phyloP scores from a whole-genome alignment of 2,797 vertebrate species.

The Hydrolagus colliei region DNA sequence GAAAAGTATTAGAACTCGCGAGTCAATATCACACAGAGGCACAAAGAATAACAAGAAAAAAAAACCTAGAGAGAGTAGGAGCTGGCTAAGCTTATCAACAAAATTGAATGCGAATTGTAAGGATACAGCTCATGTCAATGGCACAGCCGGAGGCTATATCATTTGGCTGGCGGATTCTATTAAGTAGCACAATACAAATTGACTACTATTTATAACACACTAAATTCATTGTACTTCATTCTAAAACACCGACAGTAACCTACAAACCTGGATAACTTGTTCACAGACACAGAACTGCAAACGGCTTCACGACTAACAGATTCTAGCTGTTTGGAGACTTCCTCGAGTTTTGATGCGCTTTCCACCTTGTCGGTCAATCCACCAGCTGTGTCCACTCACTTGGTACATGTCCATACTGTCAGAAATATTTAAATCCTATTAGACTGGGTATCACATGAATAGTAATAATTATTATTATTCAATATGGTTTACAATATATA shows the following conservation, averaged over 20 bases:
- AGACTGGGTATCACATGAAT: neutral
- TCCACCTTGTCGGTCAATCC: slow-evolving; percentile 41
- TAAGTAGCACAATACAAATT: neutral
- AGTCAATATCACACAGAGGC: neutral
- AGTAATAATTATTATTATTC: too few relatives aligned
- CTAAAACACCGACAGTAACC: neutral
- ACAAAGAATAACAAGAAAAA: neutral
- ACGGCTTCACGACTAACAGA: too few relatives aligned
- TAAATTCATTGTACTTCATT: slow-evolving; percentile 8
- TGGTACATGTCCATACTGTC: slow-evolving; percentile 64
- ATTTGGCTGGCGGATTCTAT: neutral
- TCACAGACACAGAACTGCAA: neutral
- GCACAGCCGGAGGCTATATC: neutral
- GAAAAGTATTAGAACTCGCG: too few relatives aligned
- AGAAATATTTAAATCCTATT: slow-evolving; percentile 39
- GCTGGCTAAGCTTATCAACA: neutral
- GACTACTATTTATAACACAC: neutral
- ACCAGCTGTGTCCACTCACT: slow-evolving; percentile 67
- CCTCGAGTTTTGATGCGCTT: neutral
- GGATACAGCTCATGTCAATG: too few relatives aligned
- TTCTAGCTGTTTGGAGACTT: neutral
- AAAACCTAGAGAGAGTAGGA: neutral
- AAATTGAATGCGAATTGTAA: neutral
- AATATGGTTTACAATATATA: too few relatives aligned
- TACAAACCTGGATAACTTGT: neutral